Conservation (phyloP, 1,140 invertebrate genomes). For the Meloidogyne chitwoodi region DNA sequence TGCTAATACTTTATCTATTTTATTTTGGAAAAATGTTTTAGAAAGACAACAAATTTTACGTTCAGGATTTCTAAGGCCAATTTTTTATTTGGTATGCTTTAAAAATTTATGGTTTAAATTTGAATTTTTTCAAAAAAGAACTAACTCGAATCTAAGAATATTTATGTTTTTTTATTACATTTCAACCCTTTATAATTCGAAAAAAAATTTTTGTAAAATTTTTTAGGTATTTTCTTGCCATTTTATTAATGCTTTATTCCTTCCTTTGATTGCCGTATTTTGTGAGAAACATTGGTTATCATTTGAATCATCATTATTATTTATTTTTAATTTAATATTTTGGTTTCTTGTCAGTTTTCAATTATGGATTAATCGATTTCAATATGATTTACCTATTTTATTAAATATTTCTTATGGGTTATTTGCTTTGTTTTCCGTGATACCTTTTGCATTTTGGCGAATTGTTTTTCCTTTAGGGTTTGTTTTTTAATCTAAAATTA, state of each 20-base stretch:
- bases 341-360: conserved; percentile 1
- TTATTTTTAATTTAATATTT: conserved; percentile 8
- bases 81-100: neutral
- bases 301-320: neutral
- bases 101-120: neutral
- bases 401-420: conserved; percentile 26
- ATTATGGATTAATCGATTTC: conserved; percentile 26
- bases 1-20: neutral
- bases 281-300: neutral
- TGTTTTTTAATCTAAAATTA: conserved; percentile 8
- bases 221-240: neutral
- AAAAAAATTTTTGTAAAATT: neutral
- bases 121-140: neutral
- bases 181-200: too few relatives aligned
- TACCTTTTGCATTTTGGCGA: conserved; percentile 32
- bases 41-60: neutral
- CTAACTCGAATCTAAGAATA: neutral
- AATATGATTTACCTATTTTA: conserved; percentile 15
- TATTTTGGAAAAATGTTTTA: neutral
- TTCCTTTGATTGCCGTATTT: neutral
- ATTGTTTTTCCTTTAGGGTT: conserved; percentile 28
- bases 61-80: neutral
- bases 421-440: conserved; percentile 1
- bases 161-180: neutral
- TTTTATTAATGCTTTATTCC: neutral